Evolutionary conservation across 2,888 invertebrate genomes (phyloP).

Genomic region (Acleris sparsana): DNA sequence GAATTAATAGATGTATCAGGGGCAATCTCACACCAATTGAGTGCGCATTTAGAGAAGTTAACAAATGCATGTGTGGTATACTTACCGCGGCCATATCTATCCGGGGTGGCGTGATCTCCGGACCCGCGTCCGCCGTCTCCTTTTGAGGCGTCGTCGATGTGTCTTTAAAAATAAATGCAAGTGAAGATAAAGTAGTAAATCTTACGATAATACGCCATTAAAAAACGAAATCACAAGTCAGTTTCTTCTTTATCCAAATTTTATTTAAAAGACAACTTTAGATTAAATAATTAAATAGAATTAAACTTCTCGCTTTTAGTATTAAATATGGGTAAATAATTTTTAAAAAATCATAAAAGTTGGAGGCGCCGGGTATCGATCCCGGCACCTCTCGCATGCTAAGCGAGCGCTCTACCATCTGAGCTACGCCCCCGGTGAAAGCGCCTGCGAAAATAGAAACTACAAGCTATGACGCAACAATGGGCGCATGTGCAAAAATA

Average conservation of each 20-base stretch:
- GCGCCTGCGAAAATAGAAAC: neutral
- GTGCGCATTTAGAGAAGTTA: too few relatives aligned
- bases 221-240: too few relatives aligned
- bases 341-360: conserved; percentile 25
- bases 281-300: too few relatives aligned
- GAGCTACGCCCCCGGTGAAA: neutral
- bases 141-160: conserved; percentile 63
- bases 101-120: conserved; percentile 64
- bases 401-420: conserved; percentile 63
- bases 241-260: too few relatives aligned
- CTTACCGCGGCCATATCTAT: conserved; percentile 75
- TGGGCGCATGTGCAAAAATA: too few relatives aligned
- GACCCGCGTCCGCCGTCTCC: conserved; percentile 50
- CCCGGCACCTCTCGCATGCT: conserved; percentile 69
- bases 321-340: too few relatives aligned
- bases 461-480: neutral
- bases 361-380: conserved; percentile 84
- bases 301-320: too few relatives aligned
- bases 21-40: too few relatives aligned
- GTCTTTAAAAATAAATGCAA: conserved; percentile 49
- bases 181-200: neutral
- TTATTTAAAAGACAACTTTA: too few relatives aligned
- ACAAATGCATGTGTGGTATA: conserved; percentile 19
- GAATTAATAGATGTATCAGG: too few relatives aligned
- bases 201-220: neutral